phyloP scores from a whole-genome alignment of 2,113 vertebrate genomes.

The Mustela nigripes region DNA sequence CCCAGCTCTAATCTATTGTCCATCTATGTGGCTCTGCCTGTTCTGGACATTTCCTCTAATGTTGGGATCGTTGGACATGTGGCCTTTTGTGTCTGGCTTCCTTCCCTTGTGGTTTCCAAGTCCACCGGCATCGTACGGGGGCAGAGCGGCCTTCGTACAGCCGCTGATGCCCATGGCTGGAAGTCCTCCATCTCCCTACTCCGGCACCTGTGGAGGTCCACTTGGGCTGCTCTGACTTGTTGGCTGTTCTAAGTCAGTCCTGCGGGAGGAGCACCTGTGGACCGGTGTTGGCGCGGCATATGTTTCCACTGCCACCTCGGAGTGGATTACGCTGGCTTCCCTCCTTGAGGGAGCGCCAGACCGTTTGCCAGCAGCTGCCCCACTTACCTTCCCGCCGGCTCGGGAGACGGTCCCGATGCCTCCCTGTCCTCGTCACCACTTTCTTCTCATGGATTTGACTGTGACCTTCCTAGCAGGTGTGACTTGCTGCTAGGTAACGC shows the following conservation, averaged over 20 bases:
- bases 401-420: rapidly evolving
- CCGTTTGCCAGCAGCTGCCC: background rate
- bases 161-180: background rate
- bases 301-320: background rate
- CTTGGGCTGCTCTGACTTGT: background rate
- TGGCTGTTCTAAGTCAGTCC: background rate
- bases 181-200: background rate
- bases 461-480: background rate
- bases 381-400: rapidly evolving
- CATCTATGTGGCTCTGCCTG: no score
- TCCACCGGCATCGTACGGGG: background rate
- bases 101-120: background rate
- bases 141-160: background rate
- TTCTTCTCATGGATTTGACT: background rate
- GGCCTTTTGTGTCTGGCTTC: background rate
- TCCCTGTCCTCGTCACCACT: background rate
- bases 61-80: background rate
- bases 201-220: rapidly evolving
- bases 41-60: background rate
- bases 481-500: background rate
- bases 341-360: background rate
- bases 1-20: rapidly evolving
- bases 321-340: background rate
- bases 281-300: rapidly evolving
- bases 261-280: background rate